These are phyloP conservation scores for Liolophura sinensis DNA, from an alignment of 1,140 invertebrate species.

Conservation along the genomic window DNA sequence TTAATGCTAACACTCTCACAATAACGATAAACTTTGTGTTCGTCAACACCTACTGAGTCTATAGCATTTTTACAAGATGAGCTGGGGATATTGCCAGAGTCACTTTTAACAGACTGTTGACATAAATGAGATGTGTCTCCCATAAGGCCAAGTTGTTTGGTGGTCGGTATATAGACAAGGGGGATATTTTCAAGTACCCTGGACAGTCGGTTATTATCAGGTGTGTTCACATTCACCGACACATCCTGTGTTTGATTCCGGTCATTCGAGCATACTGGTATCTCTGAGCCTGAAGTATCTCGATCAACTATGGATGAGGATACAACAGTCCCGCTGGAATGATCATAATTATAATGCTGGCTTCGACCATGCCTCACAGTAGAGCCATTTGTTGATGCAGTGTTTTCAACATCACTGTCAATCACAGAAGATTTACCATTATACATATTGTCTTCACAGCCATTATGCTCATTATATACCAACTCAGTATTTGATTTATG, in stretches of 20 bases:
- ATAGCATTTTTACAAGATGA: neutral
- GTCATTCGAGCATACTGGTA: conserved; percentile 39
- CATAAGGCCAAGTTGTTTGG: conserved; percentile 37
- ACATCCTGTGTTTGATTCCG: conserved; percentile 44
- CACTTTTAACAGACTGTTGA: too few species aligned
- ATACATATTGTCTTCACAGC: too few species aligned
- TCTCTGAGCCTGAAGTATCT: conserved; percentile 17
- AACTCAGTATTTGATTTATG: conserved; percentile 7
- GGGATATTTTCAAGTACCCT: conserved; percentile 49
- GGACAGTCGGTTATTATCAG: conserved; percentile 39
- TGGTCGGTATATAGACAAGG: conserved; percentile 51
- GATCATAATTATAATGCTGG: neutral
- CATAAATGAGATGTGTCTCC: too few species aligned
- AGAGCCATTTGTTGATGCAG: neutral
- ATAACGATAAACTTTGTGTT: neutral
- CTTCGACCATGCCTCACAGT: neutral
- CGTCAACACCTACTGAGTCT: neutral
- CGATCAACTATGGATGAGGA: conserved; percentile 3
- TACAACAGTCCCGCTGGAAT: neutral
- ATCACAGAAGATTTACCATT: conserved; percentile 2
- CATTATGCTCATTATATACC: neutral
- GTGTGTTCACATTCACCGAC: conserved; percentile 31
- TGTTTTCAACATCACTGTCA: conserved; percentile 6
- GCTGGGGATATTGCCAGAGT: too few species aligned
- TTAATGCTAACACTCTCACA: neutral